Evolutionary conservation across 2,888 invertebrate genomes (phyloP), one percentile per base, ranked within the genome.

Genomic region (Troglohyphantes excavatus): DNA sequence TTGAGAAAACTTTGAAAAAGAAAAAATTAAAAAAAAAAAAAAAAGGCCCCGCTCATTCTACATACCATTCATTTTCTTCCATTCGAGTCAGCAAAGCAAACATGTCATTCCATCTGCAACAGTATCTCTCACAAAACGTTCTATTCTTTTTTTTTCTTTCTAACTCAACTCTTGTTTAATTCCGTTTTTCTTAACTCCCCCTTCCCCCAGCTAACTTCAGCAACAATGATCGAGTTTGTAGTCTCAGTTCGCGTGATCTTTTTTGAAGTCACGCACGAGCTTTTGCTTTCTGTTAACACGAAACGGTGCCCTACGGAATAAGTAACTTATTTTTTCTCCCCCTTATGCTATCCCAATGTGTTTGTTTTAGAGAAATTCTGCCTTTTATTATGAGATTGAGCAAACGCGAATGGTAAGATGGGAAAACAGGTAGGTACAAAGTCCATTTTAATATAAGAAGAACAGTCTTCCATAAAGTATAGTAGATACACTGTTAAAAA

Each of bases 101-200:
- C 78, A 78, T 86, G 86, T 78, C 86, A 63, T 78, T 72, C 19
- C 70, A 78, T 70, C 70, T 70, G 78, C 70, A 73, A 86, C 78
- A 78, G 61, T 72, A 82, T 61, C 33, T 33, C 9, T 39, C 59
- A 43, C 75, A 61, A 75, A 85, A 82, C 61, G 3, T 33, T n/a
- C n/a, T n/a, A 33, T 33, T 33, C 9, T 33, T 33, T 33, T n/a
- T n/a, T n/a, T n/a, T n/a, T n/a, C n/a, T n/a, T n/a, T n/a, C n/a
- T n/a, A n/a, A n/a, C n/a, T n/a, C n/a, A n/a, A n/a, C n/a, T 59
- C 59, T 26, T 19, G 39, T 33, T 29, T 27, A 70, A 3, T 65
- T 46, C 43, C 19, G 27, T 86, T 86, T 61, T 61, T 26, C 29
- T 19, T 53, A 13, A 43, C 39, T 26, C 19, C 59, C 39, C 33